Evolutionary conservation across 2,113 vertebrate species (phyloP).

Genomic region (Falcunculus frontatus): DNA sequence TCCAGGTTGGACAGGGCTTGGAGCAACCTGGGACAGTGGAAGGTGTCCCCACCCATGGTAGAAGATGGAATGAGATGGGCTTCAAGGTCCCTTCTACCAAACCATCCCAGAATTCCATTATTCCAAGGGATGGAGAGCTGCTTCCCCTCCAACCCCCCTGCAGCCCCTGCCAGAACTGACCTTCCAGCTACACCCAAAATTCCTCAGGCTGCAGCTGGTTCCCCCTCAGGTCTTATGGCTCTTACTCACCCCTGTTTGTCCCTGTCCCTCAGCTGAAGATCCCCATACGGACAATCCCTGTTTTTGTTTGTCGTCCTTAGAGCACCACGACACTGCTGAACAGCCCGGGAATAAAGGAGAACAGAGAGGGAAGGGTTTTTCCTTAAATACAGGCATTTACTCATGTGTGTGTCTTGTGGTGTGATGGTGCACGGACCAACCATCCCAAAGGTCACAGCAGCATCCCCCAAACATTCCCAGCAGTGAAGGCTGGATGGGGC

Average conservation of each 20-base stretch:
- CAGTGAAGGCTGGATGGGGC: background rate
- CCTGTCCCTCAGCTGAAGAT: background rate
- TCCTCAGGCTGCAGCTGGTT: background rate
- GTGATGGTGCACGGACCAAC: background rate
- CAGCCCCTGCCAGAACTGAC: background rate
- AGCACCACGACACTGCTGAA: background rate
- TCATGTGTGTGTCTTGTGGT: background rate
- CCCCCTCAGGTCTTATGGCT: background rate
- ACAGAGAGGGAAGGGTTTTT: slow-evolving; percentile 37
- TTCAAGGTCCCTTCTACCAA: background rate
- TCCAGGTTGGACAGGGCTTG: accelerated
- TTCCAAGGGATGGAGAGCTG: background rate
- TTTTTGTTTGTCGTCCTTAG: background rate
- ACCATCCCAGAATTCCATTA: background rate
- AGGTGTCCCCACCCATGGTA: background rate
- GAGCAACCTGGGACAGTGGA: background rate
- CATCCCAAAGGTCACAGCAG: slow-evolving; percentile 23
- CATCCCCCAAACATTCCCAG: background rate
- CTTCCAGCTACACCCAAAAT: background rate
- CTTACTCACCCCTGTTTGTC: background rate
- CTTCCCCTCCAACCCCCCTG: accelerated
- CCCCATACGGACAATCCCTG: slow-evolving; percentile 18
- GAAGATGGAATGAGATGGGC: accelerated
- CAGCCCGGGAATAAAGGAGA: slow-evolving; percentile 1
- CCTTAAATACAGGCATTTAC: background rate